Evolutionary conservation across 2,113 vertebrate genomes (phyloP).

Genomic region (Rhinoderma darwinii): DNA sequence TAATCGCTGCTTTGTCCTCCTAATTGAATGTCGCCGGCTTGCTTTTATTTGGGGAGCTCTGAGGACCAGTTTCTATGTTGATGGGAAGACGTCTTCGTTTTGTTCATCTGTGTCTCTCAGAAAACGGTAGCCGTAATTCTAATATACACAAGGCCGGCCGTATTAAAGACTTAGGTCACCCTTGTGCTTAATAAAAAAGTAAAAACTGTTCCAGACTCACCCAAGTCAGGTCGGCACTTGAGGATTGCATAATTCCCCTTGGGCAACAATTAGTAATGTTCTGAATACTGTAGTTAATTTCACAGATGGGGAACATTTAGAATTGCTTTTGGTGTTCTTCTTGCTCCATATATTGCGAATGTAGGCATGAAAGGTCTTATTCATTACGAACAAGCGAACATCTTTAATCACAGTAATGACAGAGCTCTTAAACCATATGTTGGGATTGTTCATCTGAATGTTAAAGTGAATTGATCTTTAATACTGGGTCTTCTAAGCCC

Average conservation of each 20-base stretch:
- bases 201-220: too few species aligned
- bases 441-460: slow-evolving; percentile 33
- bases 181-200: too few species aligned
- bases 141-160: too few species aligned
- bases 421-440: neutral
- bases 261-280: neutral
- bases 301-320: neutral
- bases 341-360: neutral
- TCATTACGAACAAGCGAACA: neutral
- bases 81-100: too few species aligned
- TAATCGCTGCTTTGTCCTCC: too few species aligned
- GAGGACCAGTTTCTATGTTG: too few species aligned
- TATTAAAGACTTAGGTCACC: too few species aligned
- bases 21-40: too few species aligned
- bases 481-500: slow-evolving; percentile 13
- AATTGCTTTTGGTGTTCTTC: neutral
- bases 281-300: neutral
- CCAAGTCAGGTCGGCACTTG: neutral
- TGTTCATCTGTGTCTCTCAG: too few species aligned
- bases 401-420: slow-evolving; percentile 48
- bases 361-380: neutral
- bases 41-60: too few species aligned
- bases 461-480: slow-evolving; percentile 38
- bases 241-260: neutral
- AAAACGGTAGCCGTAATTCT: too few species aligned